These are phyloP conservation scores for Xenops minutus DNA, from an alignment of 2,797 vertebrate species.

Conservation along the genomic window DNA sequence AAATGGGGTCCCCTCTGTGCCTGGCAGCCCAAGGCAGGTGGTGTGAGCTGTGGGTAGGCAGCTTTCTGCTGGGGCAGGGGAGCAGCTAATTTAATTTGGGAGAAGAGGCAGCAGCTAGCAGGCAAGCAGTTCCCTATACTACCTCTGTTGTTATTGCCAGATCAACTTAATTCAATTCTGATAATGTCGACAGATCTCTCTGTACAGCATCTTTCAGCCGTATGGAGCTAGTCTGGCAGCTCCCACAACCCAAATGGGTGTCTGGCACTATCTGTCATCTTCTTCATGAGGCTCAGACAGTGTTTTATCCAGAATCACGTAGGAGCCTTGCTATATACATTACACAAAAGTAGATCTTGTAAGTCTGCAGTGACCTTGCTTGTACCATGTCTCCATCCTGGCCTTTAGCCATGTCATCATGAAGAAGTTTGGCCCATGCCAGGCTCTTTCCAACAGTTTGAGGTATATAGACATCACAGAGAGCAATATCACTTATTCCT, in stretches of 20 bases:
- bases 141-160: constrained; percentile 6
- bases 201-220: constrained; percentile 14
- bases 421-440: neutral
- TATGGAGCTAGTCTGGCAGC: constrained; percentile 40
- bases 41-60: neutral
- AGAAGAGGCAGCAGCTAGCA: neutral
- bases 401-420: neutral
- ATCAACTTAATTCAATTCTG: constrained; percentile 47
- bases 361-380: neutral
- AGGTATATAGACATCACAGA: neutral
- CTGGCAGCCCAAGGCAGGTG: neutral
- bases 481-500: neutral
- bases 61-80: neutral
- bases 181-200: constrained; percentile 24
- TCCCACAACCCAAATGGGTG: neutral
- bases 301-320: neutral
- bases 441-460: neutral
- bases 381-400: neutral
- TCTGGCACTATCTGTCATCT: constrained; percentile 48
- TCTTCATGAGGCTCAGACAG: neutral
- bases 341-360: neutral
- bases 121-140: neutral
- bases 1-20: neutral
- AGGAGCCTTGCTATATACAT: neutral
- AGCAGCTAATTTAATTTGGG: neutral